Percentiles rank a stretch among this genome's conserved stretches.
These are phyloP conservation scores for Laterallus jamaicensis DNA, from an alignment of 2,113 vertebrate genomes.

Conservation along the genomic window DNA sequence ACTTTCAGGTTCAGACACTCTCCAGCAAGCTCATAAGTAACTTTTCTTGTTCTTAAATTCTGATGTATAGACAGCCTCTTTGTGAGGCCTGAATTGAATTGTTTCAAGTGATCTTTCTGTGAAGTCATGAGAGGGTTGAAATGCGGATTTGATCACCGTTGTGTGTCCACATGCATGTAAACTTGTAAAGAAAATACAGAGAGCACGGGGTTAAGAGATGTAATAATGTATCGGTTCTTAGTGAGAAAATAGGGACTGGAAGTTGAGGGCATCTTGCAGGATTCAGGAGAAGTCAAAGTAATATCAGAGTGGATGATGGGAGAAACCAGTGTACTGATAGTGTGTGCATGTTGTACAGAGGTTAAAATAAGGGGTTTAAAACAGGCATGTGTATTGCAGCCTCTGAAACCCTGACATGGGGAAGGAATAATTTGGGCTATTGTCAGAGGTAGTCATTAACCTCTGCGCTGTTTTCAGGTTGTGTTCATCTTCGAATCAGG, in stretches of 20 bases:
- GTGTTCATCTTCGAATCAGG: background rate
- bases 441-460: conserved; percentile 25
- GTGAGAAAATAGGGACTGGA: background rate
- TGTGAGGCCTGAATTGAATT: conserved; percentile 11
- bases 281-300: background rate
- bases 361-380: background rate
- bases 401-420: background rate
- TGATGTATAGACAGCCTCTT: background rate
- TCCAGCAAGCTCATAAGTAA: background rate
- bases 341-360: accelerated
- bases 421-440: conserved; percentile 13
- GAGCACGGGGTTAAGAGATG: background rate
- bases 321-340: background rate
- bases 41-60: conserved; percentile 21
- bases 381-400: background rate
- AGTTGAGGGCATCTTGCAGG: background rate
- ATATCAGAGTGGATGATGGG: background rate
- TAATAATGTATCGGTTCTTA: background rate
- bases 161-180: background rate
- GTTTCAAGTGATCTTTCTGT: conserved; percentile 17
- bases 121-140: conserved; percentile 25
- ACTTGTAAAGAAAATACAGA: background rate
- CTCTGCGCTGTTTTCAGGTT: background rate
- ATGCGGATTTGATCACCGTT: background rate
- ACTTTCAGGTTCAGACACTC: background rate